Evolutionary conservation across 2,797 vertebrate genomes (phyloP).

Genomic region (Phyllotis vaccarum): DNA sequence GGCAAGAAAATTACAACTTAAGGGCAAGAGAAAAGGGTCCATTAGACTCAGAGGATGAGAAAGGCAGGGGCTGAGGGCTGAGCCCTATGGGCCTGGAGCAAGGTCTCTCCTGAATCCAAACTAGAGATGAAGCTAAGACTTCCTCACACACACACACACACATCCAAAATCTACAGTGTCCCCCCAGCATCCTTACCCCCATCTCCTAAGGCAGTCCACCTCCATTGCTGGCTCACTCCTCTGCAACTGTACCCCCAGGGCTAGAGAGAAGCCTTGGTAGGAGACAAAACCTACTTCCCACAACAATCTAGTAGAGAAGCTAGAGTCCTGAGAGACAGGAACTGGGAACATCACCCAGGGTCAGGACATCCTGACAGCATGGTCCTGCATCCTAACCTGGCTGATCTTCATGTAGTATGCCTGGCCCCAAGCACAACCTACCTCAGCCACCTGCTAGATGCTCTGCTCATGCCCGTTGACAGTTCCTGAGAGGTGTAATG

Average conservation of each 20-base stretch:
- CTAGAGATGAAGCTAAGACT: not conserved
- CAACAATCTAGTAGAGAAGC: not conserved
- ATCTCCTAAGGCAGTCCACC: not conserved
- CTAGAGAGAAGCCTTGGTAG: not conserved
- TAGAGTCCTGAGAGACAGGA: not conserved
- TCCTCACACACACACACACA: too few species aligned
- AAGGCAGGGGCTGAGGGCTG: not conserved
- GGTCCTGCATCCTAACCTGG: not conserved
- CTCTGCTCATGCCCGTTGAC: not conserved
- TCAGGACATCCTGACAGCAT: accelerated
- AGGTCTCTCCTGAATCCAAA: not conserved
- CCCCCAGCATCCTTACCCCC: not conserved
- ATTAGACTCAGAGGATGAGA: not conserved
- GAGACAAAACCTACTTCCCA: not conserved
- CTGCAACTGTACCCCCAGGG: not conserved
- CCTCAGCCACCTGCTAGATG: not conserved
- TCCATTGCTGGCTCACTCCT: not conserved
- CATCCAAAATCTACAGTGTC: too few species aligned
- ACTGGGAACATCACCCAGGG: not conserved
- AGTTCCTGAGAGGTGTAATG: not conserved
- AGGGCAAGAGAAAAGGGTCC: not conserved
- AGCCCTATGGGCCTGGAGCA: not conserved
- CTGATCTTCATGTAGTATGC: too few species aligned
- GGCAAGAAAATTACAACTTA: slow-evolving; percentile 64
- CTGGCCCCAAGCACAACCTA: not conserved